Percentiles rank a stretch among this genome's conserved stretches.
phyloP scores from a whole-genome alignment of 1,140 invertebrate species.

The Zaprionus vittiger region DNA sequence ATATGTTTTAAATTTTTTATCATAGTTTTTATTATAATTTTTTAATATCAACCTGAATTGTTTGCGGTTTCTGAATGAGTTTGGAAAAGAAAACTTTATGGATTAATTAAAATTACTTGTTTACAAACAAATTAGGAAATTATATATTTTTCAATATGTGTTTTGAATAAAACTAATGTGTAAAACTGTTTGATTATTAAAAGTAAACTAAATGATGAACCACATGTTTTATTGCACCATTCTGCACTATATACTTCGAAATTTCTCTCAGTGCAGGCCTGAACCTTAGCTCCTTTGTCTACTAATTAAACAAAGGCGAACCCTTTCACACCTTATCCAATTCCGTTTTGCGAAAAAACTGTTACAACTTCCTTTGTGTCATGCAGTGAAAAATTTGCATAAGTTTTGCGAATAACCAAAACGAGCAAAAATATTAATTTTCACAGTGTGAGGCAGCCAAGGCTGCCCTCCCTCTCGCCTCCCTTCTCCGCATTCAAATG shows the following conservation, averaged over 20 bases:
- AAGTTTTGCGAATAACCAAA: slow-evolving; percentile 66
- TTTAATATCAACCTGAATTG: too few relatives aligned
- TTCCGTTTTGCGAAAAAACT: slow-evolving; percentile 44
- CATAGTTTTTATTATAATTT: too few relatives aligned
- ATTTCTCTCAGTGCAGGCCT: slow-evolving; percentile 27
- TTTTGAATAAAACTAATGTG: too few relatives aligned
- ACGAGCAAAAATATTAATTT: slow-evolving; percentile 78
- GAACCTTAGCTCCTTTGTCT: slow-evolving; percentile 46
- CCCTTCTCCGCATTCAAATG: slow-evolving; percentile 60
- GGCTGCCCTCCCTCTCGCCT: slow-evolving; percentile 23
- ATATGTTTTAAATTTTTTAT: too few relatives aligned
- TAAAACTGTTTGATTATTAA: too few relatives aligned
- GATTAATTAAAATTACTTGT: too few relatives aligned
- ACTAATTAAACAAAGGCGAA: slow-evolving; percentile 77
- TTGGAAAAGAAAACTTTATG: too few relatives aligned
- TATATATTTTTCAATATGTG: too few relatives aligned
- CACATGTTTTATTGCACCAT: slow-evolving; percentile 4
- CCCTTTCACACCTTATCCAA: slow-evolving; percentile 72
- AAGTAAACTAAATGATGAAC: too few relatives aligned
- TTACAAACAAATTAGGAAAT: too few relatives aligned
- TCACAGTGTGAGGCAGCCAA: slow-evolving; percentile 73
- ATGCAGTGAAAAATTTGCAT: slow-evolving; percentile 70
- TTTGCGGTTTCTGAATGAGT: too few relatives aligned
- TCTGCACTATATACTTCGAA: background rate
- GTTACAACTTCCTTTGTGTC: slow-evolving; percentile 75